Evolutionary conservation across 2,113 vertebrate genomes (phyloP).

Genomic region (Eclectus roratus): DNA sequence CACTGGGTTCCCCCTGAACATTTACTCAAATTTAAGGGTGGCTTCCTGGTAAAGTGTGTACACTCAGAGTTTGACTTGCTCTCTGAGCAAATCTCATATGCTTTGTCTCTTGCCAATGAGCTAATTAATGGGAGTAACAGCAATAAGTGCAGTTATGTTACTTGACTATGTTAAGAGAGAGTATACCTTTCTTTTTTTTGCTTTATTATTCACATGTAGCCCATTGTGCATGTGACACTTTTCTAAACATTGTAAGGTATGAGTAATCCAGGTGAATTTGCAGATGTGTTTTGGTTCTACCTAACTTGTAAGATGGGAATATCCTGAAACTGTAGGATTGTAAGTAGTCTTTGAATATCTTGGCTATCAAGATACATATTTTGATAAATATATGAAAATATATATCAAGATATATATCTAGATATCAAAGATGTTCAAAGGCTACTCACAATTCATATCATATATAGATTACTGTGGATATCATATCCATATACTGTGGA

Average conservation of each 20-base stretch:
- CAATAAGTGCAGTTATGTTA: neutral
- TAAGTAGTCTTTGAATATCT: neutral
- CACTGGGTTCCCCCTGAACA: rapidly evolving
- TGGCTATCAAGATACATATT: neutral
- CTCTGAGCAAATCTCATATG: neutral
- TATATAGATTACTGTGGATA: neutral
- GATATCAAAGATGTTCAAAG: neutral
- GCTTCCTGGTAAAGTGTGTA: neutral
- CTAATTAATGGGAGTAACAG: neutral
- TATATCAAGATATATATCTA: no score
- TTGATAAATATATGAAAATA: no score
- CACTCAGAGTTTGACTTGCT: neutral
- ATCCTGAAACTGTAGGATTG: neutral
- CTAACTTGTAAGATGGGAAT: neutral
- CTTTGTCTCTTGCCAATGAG: neutral
- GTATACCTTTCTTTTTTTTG: neutral
- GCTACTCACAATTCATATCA: neutral
- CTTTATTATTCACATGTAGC: rapidly evolving
- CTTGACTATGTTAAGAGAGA: neutral
- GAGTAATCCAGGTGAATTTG: neutral
- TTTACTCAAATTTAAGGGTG: neutral
- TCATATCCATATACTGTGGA: no score
- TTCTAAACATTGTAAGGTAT: neutral
- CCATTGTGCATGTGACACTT: neutral
- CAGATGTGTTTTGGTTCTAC: neutral